Percentiles rank a stretch among this genome's conserved stretches.
Conservation (phyloP, 2,888 invertebrate genomes). For the Emmelina monodactyla region DNA sequence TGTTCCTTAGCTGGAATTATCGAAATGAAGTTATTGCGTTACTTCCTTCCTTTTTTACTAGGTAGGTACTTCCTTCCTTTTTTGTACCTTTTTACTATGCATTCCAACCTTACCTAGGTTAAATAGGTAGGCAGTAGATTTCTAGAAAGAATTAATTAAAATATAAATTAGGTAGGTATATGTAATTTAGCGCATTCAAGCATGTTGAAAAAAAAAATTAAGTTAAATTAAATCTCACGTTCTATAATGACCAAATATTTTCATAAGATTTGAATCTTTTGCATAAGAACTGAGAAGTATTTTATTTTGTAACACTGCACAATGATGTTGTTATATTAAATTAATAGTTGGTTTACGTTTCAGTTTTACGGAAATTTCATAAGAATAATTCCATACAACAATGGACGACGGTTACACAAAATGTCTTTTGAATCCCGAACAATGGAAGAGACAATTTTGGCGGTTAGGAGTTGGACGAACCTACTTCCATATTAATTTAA, state of each 20-base stretch:
- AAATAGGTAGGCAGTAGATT: too few species aligned
- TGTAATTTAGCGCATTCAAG: too few species aligned
- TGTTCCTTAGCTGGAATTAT: too few species aligned
- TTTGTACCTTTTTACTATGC: too few species aligned
- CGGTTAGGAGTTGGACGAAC: too few species aligned
- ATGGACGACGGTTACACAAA: constrained; percentile 31
- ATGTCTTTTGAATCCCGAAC: constrained; percentile 20
- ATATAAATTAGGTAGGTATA: too few species aligned
- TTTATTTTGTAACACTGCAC: constrained; percentile 8
- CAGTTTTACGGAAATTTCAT: constrained; percentile 41
- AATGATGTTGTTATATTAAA: constrained; percentile 21
- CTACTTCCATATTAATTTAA: too few species aligned
- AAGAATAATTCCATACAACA: constrained; percentile 36
- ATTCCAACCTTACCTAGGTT: too few species aligned
- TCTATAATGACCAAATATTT: background rate
- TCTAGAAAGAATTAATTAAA: too few species aligned
- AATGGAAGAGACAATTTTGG: too few species aligned
- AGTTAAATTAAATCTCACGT: background rate
- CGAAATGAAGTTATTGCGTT: too few species aligned
- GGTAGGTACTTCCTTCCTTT: background rate
- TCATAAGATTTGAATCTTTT: too few species aligned
- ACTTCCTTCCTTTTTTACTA: background rate
- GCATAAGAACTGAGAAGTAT: background rate
- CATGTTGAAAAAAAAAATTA: background rate
- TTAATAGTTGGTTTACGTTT: constrained; percentile 17